A percentile compares a stretch with the other conserved stretches of the same genome.
phyloP scores from a whole-genome alignment of 1,140 invertebrate species.

The Bombus impatiens region DNA sequence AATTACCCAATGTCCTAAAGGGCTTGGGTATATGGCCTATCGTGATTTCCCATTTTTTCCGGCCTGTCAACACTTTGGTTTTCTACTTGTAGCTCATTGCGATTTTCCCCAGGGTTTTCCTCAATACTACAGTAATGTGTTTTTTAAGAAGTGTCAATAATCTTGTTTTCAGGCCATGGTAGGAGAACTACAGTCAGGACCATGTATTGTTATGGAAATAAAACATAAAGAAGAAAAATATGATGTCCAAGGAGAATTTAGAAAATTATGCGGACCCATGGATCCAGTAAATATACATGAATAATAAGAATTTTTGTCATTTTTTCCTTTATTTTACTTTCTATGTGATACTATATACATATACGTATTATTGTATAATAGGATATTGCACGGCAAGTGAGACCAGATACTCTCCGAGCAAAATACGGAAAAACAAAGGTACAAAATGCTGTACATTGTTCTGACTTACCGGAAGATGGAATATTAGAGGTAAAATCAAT shows the following conservation, averaged over 20 bases:
- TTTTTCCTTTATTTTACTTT: conserved; percentile 17
- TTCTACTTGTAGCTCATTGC: too few species aligned
- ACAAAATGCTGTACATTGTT: conserved; percentile 95
- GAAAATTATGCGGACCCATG: conserved; percentile 92
- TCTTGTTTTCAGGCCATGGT: conserved; percentile 88
- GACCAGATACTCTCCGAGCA: conserved; percentile 92
- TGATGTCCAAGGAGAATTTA: conserved; percentile 89
- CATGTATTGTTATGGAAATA: conserved; percentile 94
- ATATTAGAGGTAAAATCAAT: conserved; percentile 86
- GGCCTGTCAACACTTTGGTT: too few species aligned
- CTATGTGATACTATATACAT: neutral
- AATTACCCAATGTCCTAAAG: too few species aligned
- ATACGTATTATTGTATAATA: conserved; percentile 75
- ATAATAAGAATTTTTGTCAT: neutral
- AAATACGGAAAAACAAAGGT: conserved; percentile 92
- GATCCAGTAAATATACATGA: conserved; percentile 89
- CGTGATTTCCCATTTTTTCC: too few species aligned
- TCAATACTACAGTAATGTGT: too few species aligned
- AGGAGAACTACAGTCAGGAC: conserved; percentile 90
- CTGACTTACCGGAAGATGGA: conserved; percentile 94
- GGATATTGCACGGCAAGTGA: conserved; percentile 92
- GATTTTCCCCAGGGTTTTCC: too few species aligned
- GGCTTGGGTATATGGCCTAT: too few species aligned
- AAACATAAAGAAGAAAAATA: conserved; percentile 83
- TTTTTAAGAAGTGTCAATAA: neutral